phyloP scores from a whole-genome alignment of 2,888 invertebrate species.

The Caenorhabditis japonica region DNA sequence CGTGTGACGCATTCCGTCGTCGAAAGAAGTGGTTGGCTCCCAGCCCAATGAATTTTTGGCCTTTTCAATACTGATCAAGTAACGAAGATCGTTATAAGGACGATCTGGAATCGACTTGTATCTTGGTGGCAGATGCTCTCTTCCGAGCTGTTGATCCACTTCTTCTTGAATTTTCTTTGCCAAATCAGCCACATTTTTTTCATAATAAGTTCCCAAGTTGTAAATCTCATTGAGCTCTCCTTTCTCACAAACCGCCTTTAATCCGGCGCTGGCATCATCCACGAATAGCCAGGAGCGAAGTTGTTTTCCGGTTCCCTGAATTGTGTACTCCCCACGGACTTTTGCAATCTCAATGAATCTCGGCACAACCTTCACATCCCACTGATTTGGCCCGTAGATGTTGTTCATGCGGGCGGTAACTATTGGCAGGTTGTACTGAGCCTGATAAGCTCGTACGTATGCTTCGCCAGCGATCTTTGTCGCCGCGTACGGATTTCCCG shows the following conservation, averaged over 20 bases:
- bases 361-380: constrained; percentile 76
- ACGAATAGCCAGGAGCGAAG: constrained; percentile 76
- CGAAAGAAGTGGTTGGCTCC: constrained; percentile 71
- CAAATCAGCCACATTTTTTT: constrained; percentile 73
- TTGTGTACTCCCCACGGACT: constrained; percentile 69
- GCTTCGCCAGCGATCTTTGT: constrained; percentile 75
- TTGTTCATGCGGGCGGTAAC: constrained; percentile 75
- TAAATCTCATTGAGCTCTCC: constrained; percentile 73
- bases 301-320: constrained; percentile 74
- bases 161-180: constrained; percentile 72
- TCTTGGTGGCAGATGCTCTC: constrained; percentile 48
- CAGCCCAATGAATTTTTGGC: constrained; percentile 70
- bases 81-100: constrained; percentile 76
- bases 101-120: constrained; percentile 74
- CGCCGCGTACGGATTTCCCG: constrained; percentile 76
- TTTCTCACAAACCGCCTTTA: constrained; percentile 67
- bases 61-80: constrained; percentile 73
- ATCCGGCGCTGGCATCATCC: constrained; percentile 73
- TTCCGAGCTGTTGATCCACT: constrained; percentile 70
- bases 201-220: constrained; percentile 75
- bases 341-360: constrained; percentile 75
- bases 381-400: constrained; percentile 76
- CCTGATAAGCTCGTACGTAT: constrained; percentile 69
- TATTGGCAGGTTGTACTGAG: constrained; percentile 69
- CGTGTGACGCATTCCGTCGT: constrained; percentile 72